These are phyloP conservation scores for Steinernema carpocapsae DNA, from an alignment of 2,888 invertebrate species.

Conservation along the genomic window DNA sequence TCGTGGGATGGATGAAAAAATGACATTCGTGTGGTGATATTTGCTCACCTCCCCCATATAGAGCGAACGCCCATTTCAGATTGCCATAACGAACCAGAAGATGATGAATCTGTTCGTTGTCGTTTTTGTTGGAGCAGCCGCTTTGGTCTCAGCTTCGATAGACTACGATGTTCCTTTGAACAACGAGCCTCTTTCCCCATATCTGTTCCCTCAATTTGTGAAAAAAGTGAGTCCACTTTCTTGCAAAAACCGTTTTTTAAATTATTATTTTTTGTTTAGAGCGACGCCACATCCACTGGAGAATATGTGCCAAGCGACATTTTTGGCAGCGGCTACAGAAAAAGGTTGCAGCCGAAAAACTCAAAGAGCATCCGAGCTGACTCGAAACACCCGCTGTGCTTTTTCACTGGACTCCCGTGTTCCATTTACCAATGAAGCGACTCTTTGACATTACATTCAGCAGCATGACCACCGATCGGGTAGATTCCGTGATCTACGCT, in stretches of 20 bases:
- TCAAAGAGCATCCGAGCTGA: slow-evolving; percentile 6
- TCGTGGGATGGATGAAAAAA: background rate
- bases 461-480: slow-evolving; percentile 9
- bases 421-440: background rate
- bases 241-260: background rate
- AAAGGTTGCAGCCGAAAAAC: background rate
- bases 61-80: slow-evolving; percentile 16
- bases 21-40: slow-evolving; percentile 1
- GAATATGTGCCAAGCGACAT: background rate
- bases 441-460: background rate
- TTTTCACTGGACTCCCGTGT: slow-evolving; percentile 33
- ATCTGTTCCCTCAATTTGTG: background rate
- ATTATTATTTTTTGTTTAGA: background rate
- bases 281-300: background rate
- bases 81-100: slow-evolving; percentile 5
- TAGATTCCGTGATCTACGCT: slow-evolving; percentile 7
- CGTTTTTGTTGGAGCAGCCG: background rate
- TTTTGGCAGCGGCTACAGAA: background rate
- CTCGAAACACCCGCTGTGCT: slow-evolving; percentile 18
- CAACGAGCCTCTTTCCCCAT: background rate
- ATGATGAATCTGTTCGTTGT: slow-evolving; percentile 22
- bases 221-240: background rate
- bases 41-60: background rate
- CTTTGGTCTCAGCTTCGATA: background rate
- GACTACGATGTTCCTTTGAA: slow-evolving; percentile 1